Conservation (phyloP, 2,113 vertebrate genomes). For the Alexandromys fortis region DNA sequence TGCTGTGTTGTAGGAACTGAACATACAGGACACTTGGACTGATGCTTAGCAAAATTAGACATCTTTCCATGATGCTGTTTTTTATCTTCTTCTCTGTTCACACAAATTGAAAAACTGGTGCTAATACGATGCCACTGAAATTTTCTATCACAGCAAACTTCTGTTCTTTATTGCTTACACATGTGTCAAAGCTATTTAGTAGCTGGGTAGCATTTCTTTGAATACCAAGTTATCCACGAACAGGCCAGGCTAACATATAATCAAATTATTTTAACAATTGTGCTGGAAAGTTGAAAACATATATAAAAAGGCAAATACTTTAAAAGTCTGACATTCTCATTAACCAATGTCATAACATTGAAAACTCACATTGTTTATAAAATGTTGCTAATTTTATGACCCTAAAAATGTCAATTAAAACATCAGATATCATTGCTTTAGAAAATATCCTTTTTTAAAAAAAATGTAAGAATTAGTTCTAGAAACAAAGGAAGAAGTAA, state of each 20-base stretch:
- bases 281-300: not conserved
- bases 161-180: not conserved
- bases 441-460: constrained; percentile 15
- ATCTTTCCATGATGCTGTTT: not conserved
- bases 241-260: not conserved
- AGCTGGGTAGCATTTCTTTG: not conserved
- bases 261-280: not conserved
- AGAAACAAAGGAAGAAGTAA: constrained; percentile 49
- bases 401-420: not conserved
- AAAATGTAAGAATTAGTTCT: constrained; percentile 53
- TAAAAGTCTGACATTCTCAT: not conserved
- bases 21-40: not conserved
- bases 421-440: constrained; percentile 31
- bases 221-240: not conserved
- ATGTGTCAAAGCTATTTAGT: not conserved
- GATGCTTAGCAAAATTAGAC: not conserved
- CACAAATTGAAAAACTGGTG: not conserved
- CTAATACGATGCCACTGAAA: not conserved
- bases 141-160: not conserved
- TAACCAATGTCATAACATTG: not conserved
- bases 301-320: not conserved
- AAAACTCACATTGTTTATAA: constrained; percentile 4
- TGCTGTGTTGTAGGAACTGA: not conserved
- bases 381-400: constrained; percentile 36
- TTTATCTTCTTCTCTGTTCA: constrained; percentile 10